These are phyloP conservation scores for Drosophila baimaii DNA, from an alignment of 1,140 invertebrate genomes.

Conservation along the genomic window DNA sequence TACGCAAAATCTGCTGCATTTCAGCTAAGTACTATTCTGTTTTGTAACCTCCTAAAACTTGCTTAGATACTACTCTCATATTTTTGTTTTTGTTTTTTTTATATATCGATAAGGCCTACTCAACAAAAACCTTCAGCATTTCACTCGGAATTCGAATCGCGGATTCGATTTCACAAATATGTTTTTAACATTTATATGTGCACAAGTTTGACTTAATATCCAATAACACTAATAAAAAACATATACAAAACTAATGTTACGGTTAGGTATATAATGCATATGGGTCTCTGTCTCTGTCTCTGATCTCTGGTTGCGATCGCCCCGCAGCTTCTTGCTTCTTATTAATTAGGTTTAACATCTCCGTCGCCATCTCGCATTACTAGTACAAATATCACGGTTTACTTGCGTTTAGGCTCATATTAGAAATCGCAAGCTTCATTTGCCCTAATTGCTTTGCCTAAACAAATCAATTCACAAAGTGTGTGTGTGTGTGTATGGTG, in stretches of 20 bases:
- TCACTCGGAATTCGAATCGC: slow-evolving; percentile 17
- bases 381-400: slow-evolving; percentile 83
- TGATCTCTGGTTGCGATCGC: too few relatives aligned
- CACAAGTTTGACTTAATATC: slow-evolving; percentile 81
- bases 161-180: slow-evolving; percentile 47
- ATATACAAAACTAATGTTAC: slow-evolving; percentile 80
- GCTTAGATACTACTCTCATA: slow-evolving; percentile 23
- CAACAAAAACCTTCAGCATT: slow-evolving; percentile 57
- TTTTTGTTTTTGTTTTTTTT: slow-evolving; percentile 7
- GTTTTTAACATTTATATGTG: slow-evolving; percentile 81
- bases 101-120: slow-evolving; percentile 56
- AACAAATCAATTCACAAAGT: slow-evolving; percentile 47
- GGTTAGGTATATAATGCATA: slow-evolving; percentile 58
- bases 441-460: slow-evolving; percentile 49
- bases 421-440: slow-evolving; percentile 55
- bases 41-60: slow-evolving; percentile 21
- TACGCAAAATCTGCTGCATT: slow-evolving; percentile 22
- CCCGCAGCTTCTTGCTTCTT: slow-evolving; percentile 13
- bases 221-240: slow-evolving; percentile 74
- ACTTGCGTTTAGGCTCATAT: slow-evolving; percentile 62
- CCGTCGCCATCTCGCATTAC: slow-evolving; percentile 55
- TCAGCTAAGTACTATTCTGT: slow-evolving; percentile 32
- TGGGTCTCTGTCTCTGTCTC: slow-evolving; percentile 17
- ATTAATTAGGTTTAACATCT: slow-evolving; percentile 48
- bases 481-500: too few relatives aligned